Evolutionary conservation across 2,113 vertebrate species (phyloP).

Genomic region (Datnioides undecimradiatus): DNA sequence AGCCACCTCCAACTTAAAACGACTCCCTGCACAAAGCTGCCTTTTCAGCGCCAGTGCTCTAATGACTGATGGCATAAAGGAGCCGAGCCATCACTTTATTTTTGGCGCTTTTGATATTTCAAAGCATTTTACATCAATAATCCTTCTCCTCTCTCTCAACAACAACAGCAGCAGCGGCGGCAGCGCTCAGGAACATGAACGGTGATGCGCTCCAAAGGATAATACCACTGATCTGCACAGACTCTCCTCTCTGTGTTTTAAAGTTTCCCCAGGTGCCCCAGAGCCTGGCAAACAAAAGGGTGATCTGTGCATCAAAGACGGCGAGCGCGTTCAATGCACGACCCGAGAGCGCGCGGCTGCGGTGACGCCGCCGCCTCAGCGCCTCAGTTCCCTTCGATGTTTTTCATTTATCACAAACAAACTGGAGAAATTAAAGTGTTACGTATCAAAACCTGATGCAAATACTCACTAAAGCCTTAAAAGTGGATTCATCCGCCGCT

Average conservation of each 20-base stretch:
- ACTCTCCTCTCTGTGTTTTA: slow-evolving; percentile 12
- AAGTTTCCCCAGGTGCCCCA: slow-evolving; percentile 19
- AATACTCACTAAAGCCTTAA: no score
- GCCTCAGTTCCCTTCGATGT: no score
- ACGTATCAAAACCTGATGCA: no score
- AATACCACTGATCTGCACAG: slow-evolving; percentile 40
- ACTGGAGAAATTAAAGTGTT: no score
- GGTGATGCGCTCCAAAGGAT: slow-evolving; percentile 20
- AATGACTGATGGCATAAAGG: slow-evolving; percentile 65
- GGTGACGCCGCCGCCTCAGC: no score
- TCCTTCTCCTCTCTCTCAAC: slow-evolving; percentile 41
- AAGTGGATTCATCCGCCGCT: no score
- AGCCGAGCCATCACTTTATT: slow-evolving; percentile 56
- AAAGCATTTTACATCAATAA: slow-evolving; percentile 58
- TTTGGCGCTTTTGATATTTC: slow-evolving; percentile 55
- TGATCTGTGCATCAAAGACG: slow-evolving; percentile 31
- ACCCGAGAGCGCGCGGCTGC: no score
- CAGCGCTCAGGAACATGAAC: neutral
- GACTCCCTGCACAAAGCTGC: slow-evolving; percentile 55
- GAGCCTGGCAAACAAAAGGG: neutral
- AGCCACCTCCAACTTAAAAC: slow-evolving; percentile 62
- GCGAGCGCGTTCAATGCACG: neutral
- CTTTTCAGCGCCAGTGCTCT: slow-evolving; percentile 47
- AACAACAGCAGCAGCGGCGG: slow-evolving; percentile 21
- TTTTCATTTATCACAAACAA: no score